A percentile compares a stretch with the other conserved stretches of the same genome.
phyloP scores from a whole-genome alignment of 2,888 invertebrate genomes.

The Callinectes sapidus region DNA sequence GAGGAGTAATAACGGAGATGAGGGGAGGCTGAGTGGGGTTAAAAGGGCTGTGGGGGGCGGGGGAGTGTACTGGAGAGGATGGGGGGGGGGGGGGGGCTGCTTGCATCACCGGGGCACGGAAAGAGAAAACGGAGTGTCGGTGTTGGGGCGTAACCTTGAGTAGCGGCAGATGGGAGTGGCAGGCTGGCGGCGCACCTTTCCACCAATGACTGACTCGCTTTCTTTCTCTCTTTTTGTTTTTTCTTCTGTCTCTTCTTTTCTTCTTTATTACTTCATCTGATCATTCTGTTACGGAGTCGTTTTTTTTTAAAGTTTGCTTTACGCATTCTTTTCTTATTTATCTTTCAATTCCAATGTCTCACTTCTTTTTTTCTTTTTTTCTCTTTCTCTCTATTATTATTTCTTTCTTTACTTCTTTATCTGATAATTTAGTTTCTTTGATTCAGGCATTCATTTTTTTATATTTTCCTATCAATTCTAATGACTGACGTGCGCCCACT shows the following conservation, averaged over 20 bases:
- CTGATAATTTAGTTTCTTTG: too few species aligned
- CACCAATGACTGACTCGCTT: background rate
- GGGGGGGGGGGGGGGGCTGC: background rate
- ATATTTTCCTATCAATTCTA: too few species aligned
- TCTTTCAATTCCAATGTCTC: too few species aligned
- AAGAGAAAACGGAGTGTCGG: constrained; percentile 16
- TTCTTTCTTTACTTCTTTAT: too few species aligned
- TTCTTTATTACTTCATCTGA: background rate
- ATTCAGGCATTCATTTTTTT: too few species aligned
- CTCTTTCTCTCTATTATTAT: too few species aligned
- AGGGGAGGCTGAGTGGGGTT: background rate
- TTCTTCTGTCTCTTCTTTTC: background rate
- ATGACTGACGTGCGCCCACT: background rate
- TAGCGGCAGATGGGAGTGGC: background rate
- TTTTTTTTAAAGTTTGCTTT: too few species aligned
- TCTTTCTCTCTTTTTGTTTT: too few species aligned
- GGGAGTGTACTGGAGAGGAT: background rate
- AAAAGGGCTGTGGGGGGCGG: background rate
- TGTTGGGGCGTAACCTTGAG: background rate
- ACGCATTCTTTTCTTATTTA: too few species aligned
- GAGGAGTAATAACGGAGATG: background rate
- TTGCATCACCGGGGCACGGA: background rate
- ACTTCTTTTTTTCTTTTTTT: too few species aligned
- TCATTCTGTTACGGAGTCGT: too few species aligned
- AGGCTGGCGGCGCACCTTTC: background rate